Conservation (phyloP, 2,113 vertebrate genomes). For the Leucopsar rothschildi region DNA sequence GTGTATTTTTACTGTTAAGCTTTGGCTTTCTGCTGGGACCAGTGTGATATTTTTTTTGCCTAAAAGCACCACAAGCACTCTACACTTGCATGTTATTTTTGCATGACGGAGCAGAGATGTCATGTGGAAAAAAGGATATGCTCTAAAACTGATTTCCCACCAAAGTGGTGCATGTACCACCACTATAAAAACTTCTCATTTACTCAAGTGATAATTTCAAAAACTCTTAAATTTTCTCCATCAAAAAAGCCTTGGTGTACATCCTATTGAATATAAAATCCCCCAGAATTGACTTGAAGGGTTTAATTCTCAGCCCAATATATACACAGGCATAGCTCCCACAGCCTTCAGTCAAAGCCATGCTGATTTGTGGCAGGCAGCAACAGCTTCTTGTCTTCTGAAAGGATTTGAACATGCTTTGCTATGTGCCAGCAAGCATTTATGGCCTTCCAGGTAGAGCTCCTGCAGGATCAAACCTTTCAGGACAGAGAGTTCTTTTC, state of each 20-base stretch:
- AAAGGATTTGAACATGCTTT: neutral
- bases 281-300: neutral
- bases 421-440: fast-evolving
- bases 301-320: neutral
- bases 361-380: neutral
- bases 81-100: constrained; percentile 27
- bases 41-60: neutral
- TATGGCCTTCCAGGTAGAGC: neutral
- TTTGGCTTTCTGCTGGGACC: neutral
- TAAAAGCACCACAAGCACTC: neutral
- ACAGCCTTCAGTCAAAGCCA: neutral
- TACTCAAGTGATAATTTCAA: constrained; percentile 37
- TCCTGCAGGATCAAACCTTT: neutral
- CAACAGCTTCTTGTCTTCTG: neutral
- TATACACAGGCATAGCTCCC: neutral
- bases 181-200: constrained; percentile 44
- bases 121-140: constrained; percentile 6
- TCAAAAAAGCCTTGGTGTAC: neutral
- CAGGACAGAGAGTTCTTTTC: neutral
- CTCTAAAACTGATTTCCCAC: constrained; percentile 45
- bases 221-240: neutral
- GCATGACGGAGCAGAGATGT: neutral
- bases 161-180: neutral
- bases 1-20: neutral
- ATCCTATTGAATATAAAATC: constrained; percentile 5